Base-by-base conservation (phyloP, 2,888 invertebrate species). In the Callimorpha dominula region DNA sequence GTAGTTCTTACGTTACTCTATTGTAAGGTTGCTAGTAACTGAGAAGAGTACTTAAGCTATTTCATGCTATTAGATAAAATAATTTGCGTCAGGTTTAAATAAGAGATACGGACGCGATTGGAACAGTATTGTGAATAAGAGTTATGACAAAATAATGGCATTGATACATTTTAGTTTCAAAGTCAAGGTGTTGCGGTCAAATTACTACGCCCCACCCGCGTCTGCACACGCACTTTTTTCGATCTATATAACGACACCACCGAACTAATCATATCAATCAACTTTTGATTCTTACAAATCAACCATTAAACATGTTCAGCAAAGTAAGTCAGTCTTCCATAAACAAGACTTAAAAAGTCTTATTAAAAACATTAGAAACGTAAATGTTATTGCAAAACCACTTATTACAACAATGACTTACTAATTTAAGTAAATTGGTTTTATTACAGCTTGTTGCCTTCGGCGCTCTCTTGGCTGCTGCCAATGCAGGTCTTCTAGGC, bases 241-340 rank as follows among this genome's bases (percentile, higher is more conserved):
- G 85, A 86, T 90, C 87, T 93, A 93, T 93, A 93, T 89, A 93
- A 93, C 87, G 90, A 90, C 90, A 89, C 86, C 62, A 68, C 74
- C 63, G 73, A 73, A 78, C 84, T 75, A 83, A 86, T 89, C 88
- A 90, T 87, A 93, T 87, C 88, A 92, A 91, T 93, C 90, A 88
- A 87, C 86, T 85, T 83, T 85, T 80, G 85, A 87, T 89, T 87
- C 87, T 89, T 85, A 84, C 85, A 89, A 88, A 83, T 86, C 83
- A 89, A 87, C 90, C 85, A 92, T 46, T 46, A 46, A 87, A 90
- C 84, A 92, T 92, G 92, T 92, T 91, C 87, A 91, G 90, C 88
- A 92, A 92, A 92, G 92, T 46, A 46, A 46, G 43, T 46, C 43
- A 46, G 43, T 46, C 43, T 46, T 46, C 4, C 43, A 46, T 8